Percentiles rank a stretch among this genome's conserved stretches.
Conservation (phyloP, 2,888 invertebrate species). For the Ferrisia virgata region DNA sequence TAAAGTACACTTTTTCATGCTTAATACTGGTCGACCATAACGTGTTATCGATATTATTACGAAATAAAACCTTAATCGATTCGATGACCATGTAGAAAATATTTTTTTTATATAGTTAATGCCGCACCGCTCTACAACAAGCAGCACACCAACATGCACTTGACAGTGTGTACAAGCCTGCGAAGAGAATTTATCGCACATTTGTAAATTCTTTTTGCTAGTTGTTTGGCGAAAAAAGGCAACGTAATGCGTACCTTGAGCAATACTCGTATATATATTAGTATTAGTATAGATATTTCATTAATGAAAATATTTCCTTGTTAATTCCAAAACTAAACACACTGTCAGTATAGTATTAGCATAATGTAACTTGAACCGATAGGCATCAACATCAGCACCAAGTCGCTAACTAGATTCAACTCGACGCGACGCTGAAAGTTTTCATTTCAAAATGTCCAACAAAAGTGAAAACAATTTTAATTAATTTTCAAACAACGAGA, state of each 20-base stretch:
- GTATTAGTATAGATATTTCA: not conserved
- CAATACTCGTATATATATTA: not conserved
- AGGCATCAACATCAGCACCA: not conserved
- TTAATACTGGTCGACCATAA: not conserved
- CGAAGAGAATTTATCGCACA: not conserved
- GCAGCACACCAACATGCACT: not conserved
- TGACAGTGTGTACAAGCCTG: not conserved
- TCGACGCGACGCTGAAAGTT: not conserved
- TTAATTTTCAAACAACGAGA: not conserved
- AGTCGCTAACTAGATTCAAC: not conserved
- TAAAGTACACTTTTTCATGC: not conserved
- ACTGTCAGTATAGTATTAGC: not conserved
- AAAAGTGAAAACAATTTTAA: not conserved
- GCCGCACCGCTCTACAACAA: too few species aligned
- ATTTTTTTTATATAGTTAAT: not conserved
- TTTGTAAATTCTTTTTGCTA: not conserved
- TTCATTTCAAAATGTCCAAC: not conserved
- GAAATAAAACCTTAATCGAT: not conserved
- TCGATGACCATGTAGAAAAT: not conserved
- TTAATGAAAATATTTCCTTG: not conserved
- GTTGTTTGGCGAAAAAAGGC: not conserved
- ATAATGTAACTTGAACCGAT: too few species aligned
- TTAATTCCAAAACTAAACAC: not conserved
- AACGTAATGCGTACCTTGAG: not conserved
- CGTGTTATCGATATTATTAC: conserved; percentile 1